Evolutionary conservation across 2,797 vertebrate genomes (phyloP), one percentile per base, ranked within the genome.

Genomic region (Pseudochirops cupreus): DNA sequence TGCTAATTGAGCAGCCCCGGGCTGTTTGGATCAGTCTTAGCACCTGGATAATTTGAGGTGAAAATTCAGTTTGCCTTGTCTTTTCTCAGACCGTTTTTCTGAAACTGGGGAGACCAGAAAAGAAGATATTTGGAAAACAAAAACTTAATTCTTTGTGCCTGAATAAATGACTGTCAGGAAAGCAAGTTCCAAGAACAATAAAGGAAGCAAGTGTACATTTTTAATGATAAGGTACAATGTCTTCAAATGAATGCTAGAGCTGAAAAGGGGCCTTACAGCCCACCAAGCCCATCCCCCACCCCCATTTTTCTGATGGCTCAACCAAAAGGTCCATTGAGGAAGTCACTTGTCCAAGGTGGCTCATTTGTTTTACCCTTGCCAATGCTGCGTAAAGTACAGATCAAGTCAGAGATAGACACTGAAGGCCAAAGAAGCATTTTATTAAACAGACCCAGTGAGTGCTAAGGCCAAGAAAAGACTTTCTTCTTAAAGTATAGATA

Each of bases 101-200:
- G 91, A 95, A 94, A 82, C 91, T 90, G n/a, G 13, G 91, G 92
- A 53, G 67, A 12, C 62, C 93, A 91, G 94, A 50, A 96, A 95
- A 97, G 94, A 92, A 93, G 94, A 57, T 91, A 87, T 97, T 94
- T 96, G 94, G 94, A 96, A 91, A 96, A 96, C 7, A 93, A 92
- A 96, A 94, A 62, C 53, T 54, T 93, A 56, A 90, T 53, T 33
- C 52, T 87, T 13, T n/a, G 50, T 94, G 56, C 56, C 94, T 50
- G 50, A 95, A 96, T 24, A 97, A 97, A 91, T 55, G 39, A 96
- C 52, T 50, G 21, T 52, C 90, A 92, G 91, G 31, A 28, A 82
- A 50, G 90, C 31, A 24, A 91, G 59, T 89, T 52, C 94, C 92
- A 95, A 91, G 95, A 97, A 94, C 92, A 92, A 97, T 67, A 46